phyloP scores from a whole-genome alignment of 37 sponge, comb jelly and placozoan genomes.

The Dysidea cf. avara region DNA sequence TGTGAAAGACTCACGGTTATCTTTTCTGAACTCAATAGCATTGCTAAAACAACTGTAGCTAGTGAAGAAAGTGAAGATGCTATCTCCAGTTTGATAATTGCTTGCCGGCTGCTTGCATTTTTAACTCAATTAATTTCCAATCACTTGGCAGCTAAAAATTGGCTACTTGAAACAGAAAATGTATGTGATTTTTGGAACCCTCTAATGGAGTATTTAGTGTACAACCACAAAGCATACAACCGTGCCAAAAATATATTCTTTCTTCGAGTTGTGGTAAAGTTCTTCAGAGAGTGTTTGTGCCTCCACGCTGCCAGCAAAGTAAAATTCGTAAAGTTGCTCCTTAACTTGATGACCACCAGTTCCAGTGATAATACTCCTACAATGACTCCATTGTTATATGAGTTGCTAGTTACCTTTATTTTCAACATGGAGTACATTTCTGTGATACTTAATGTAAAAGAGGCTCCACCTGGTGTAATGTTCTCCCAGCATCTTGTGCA shows the following conservation, averaged over 20 bases:
- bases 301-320: slow-evolving; percentile 32
- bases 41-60: neutral
- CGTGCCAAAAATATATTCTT: slow-evolving; percentile 18
- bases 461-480: neutral
- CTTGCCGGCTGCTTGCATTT: slow-evolving; percentile 39
- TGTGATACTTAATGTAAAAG: slow-evolving; percentile 32
- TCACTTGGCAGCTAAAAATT: slow-evolving; percentile 35
- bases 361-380: neutral
- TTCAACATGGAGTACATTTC: slow-evolving; percentile 45
- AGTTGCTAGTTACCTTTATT: slow-evolving; percentile 48
- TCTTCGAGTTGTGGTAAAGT: slow-evolving; percentile 50
- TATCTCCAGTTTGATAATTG: neutral
- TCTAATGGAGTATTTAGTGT: slow-evolving; percentile 22
- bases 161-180: slow-evolving; percentile 14
- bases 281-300: slow-evolving; percentile 39
- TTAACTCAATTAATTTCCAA: slow-evolving; percentile 46
- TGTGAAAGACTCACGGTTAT: slow-evolving; percentile 1
- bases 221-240: neutral
- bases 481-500: slow-evolving; percentile 16
- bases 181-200: slow-evolving; percentile 26
- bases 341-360: slow-evolving; percentile 11
- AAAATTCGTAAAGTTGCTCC: slow-evolving; percentile 36
- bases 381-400: slow-evolving; percentile 55
- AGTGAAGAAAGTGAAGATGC: neutral
- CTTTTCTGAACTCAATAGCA: neutral